Evolutionary conservation across 2,888 invertebrate genomes (phyloP).

Genomic region (Watsonalla cultraria): DNA sequence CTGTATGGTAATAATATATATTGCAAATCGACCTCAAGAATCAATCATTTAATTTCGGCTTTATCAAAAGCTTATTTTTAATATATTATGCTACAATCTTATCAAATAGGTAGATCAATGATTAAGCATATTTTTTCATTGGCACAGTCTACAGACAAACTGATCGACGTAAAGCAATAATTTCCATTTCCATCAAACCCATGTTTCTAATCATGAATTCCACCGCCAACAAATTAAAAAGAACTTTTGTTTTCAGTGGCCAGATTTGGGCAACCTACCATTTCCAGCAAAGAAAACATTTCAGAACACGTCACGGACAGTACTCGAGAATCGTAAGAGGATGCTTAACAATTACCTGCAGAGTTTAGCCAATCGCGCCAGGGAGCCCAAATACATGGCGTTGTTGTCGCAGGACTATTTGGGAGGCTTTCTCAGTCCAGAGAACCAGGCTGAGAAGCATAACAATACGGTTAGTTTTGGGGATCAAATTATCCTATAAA

Average conservation of each 20-base stretch:
- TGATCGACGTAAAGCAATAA: too few species aligned
- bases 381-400: constrained; percentile 59
- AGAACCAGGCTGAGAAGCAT: constrained; percentile 64
- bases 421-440: constrained; percentile 69
- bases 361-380: constrained; percentile 71
- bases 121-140: too few species aligned
- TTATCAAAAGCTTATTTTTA: too few species aligned
- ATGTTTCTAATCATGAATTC: too few species aligned
- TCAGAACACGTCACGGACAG: constrained; percentile 91
- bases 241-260: constrained; percentile 79
- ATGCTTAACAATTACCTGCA: constrained; percentile 90
- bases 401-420: constrained; percentile 60
- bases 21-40: too few species aligned
- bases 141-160: too few species aligned
- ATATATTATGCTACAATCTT: too few species aligned
- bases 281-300: constrained; percentile 97
- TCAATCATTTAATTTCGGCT: too few species aligned
- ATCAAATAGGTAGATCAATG: too few species aligned
- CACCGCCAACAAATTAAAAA: not conserved
- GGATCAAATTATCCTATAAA: too few species aligned
- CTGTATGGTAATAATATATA: too few species aligned
- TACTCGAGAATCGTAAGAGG: constrained; percentile 90
- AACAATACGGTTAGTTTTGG: constrained; percentile 51
- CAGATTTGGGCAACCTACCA: constrained; percentile 85
- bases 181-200: too few species aligned